These are phyloP conservation scores for Melikaiella ostensackeni DNA, from an alignment of 2,888 invertebrate genomes.

Conservation along the genomic window DNA sequence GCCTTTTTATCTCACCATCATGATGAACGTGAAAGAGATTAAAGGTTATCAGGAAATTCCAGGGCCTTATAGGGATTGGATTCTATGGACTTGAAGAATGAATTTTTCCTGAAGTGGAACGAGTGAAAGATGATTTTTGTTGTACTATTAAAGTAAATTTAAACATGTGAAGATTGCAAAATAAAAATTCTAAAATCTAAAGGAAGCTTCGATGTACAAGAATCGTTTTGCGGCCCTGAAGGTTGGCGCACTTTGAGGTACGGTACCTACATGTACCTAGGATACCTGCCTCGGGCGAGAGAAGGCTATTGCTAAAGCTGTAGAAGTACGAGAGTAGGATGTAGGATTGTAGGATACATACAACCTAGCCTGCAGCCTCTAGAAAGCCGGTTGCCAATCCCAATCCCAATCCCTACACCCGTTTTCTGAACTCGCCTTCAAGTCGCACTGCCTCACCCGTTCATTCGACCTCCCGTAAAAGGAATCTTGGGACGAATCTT, in stretches of 20 bases:
- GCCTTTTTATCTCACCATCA: no score
- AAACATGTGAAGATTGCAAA: background rate
- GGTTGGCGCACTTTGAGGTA: constrained; percentile 66
- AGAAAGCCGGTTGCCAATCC: constrained; percentile 74
- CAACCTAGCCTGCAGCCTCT: constrained; percentile 58
- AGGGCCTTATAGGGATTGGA: background rate
- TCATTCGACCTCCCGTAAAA: constrained; percentile 66
- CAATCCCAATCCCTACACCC: constrained; percentile 59
- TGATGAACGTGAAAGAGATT: no score
- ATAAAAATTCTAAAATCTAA: background rate
- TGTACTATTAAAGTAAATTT: background rate
- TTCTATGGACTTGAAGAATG: background rate
- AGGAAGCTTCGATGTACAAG: background rate
- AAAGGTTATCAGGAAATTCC: background rate
- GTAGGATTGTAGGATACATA: constrained; percentile 44
- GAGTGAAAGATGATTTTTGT: background rate
- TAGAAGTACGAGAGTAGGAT: constrained; percentile 52
- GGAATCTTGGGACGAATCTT: constrained; percentile 16
- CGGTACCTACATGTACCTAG: constrained; percentile 55
- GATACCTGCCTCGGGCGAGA: constrained; percentile 68
- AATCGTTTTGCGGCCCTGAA: constrained; percentile 55
- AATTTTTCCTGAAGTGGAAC: background rate
- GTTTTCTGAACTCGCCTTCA: constrained; percentile 63
- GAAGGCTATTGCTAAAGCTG: constrained; percentile 57
- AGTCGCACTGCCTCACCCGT: constrained; percentile 70